Evolutionary conservation across 2,113 vertebrate species (phyloP).

Genomic region (Loxodonta africana): DNA sequence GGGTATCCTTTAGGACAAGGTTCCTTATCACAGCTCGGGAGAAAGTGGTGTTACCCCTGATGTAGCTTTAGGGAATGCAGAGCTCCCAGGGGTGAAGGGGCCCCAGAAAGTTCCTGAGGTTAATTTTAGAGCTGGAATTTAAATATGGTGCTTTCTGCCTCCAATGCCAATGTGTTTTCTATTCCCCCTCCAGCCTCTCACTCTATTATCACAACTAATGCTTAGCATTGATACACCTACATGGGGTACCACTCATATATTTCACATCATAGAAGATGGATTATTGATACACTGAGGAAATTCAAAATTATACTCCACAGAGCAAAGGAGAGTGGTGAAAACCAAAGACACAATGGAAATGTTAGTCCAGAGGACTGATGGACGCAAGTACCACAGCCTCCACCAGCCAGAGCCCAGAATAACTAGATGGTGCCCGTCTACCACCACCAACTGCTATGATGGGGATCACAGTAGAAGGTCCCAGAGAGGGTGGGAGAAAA

Average conservation of each 20-base stretch:
- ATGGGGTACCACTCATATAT: rapidly evolving
- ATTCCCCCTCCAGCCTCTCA: not conserved
- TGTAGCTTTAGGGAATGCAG: rapidly evolving
- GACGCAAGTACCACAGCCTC: too few relatives aligned
- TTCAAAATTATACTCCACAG: not conserved
- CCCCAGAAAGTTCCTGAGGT: not conserved
- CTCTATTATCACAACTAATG: rapidly evolving
- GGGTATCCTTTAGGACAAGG: not conserved
- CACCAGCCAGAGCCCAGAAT: too few relatives aligned
- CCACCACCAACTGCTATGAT: too few relatives aligned
- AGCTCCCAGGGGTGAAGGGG: not conserved
- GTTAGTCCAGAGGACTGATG: too few relatives aligned
- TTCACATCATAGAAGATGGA: rapidly evolving
- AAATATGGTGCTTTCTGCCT: not conserved
- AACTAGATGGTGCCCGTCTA: too few relatives aligned
- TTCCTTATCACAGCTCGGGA: rapidly evolving
- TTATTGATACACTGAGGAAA: too few relatives aligned
- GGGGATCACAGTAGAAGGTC: too few relatives aligned
- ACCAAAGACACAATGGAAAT: too few relatives aligned
- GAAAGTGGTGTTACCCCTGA: rapidly evolving
- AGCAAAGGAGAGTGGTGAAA: too few relatives aligned
- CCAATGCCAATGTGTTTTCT: not conserved
- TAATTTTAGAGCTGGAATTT: not conserved
- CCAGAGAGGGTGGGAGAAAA: too few relatives aligned
- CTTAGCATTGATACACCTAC: rapidly evolving